Conservation (phyloP, 2,113 vertebrate genomes). For the Guaruba guarouba region DNA sequence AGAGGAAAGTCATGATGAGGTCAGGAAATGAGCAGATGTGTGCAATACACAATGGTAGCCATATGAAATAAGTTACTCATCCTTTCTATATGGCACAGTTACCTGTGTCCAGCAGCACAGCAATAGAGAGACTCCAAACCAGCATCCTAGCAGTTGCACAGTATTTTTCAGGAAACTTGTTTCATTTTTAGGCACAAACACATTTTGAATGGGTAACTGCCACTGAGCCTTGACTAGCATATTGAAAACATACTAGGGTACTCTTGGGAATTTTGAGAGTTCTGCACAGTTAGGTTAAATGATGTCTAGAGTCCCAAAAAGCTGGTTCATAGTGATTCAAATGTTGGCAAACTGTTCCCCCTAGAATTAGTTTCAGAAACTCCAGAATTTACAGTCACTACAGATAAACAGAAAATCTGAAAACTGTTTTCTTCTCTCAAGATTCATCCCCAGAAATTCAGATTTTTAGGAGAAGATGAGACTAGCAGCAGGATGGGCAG, state of each 20-base stretch:
- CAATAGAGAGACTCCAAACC: not conserved
- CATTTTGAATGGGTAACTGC: not conserved
- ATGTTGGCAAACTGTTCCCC: not conserved
- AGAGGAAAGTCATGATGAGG: not conserved
- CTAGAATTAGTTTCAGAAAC: conserved; percentile 31
- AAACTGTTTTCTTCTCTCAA: not conserved
- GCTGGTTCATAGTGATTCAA: conserved; percentile 16
- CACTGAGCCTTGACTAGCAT: not conserved
- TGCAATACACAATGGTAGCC: not conserved
- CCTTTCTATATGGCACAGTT: not conserved
- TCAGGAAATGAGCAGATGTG: not conserved
- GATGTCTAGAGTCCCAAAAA: conserved; percentile 37
- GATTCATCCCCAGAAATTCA: not conserved
- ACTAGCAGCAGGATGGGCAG: not conserved
- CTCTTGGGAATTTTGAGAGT: conserved; percentile 10
- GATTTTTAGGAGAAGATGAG: not conserved
- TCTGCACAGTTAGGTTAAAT: conserved; percentile 41
- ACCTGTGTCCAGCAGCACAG: not conserved
- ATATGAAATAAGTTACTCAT: not conserved
- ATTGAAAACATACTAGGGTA: conserved; percentile 8
- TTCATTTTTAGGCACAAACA: not conserved
- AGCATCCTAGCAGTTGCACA: not conserved
- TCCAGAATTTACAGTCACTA: not conserved
- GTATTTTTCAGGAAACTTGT: not conserved
- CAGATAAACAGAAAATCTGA: conserved; percentile 9